A percentile compares a stretch with the other conserved stretches of the same genome.
phyloP scores from a whole-genome alignment of 35 echinoderm and acorn worm species.

The Lytechinus variegatus region DNA sequence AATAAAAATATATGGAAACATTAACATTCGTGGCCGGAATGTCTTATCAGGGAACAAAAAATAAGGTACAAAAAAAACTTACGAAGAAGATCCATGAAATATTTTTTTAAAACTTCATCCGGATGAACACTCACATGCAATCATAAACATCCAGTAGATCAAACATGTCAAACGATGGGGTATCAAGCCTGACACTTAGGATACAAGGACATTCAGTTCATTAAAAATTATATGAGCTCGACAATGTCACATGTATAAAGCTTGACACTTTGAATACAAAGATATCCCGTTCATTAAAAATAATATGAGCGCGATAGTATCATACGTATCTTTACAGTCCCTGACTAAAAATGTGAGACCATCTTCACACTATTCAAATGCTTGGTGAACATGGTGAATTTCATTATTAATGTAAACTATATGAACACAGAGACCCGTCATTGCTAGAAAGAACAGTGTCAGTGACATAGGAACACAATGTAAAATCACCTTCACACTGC shows the following conservation, averaged over 20 bases:
- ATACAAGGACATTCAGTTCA: background rate
- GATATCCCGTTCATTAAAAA: background rate
- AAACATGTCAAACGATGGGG: background rate
- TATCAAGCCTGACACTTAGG: background rate
- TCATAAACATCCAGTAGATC: background rate
- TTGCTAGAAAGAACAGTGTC: no score
- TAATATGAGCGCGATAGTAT: background rate
- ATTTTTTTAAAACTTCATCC: background rate
- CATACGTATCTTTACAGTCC: no score
- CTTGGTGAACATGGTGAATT: no score
- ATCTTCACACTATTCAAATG: no score
- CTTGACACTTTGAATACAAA: background rate
- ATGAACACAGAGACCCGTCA: no score
- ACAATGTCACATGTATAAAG: background rate
- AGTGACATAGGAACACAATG: no score
- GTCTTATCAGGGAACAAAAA: background rate
- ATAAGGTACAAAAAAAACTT: background rate
- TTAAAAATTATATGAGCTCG: background rate
- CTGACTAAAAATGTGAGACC: no score
- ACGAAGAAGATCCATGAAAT: background rate
- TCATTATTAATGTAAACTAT: no score
- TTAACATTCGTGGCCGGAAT: background rate
- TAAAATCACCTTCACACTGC: no score
- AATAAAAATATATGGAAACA: background rate
- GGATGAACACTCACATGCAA: background rate